A percentile compares a stretch with the other conserved stretches of the same genome.
phyloP scores from a whole-genome alignment of 2,113 vertebrate genomes.

The Morone saxatilis region DNA sequence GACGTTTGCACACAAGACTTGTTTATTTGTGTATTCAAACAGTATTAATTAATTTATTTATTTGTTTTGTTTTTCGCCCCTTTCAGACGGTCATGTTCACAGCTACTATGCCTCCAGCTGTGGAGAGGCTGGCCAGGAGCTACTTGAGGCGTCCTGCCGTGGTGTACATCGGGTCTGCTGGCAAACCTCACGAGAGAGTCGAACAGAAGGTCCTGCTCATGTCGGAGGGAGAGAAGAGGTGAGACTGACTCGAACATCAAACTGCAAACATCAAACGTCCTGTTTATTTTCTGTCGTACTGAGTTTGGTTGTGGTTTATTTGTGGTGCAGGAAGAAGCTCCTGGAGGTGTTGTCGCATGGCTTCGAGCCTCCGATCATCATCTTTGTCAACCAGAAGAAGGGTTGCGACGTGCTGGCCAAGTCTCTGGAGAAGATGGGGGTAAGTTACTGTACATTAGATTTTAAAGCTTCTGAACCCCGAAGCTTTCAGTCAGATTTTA shows the following conservation, averaged over 20 bases:
- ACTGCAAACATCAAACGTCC: neutral
- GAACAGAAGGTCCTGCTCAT: constrained; percentile 99
- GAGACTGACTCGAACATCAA: neutral
- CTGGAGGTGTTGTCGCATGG: constrained; percentile 93
- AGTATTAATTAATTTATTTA: neutral
- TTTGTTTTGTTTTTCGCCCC: neutral
- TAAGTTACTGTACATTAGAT: constrained; percentile 72
- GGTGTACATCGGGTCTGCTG: constrained; percentile 97
- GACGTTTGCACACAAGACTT: neutral
- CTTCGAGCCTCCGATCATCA: constrained; percentile 98
- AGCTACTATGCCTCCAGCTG: constrained; percentile 96
- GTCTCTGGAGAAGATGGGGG: constrained; percentile 99
- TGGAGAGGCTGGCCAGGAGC: constrained; percentile 95
- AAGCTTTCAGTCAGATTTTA: no score
- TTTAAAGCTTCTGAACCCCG: neutral
- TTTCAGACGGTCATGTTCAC: constrained; percentile 98
- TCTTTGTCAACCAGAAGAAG: constrained; percentile 99
- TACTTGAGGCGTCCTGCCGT: constrained; percentile 96
- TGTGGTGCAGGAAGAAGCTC: constrained; percentile 92
- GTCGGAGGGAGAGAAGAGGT: constrained; percentile 97
- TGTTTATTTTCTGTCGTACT: neutral
- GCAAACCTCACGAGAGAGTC: constrained; percentile 97
- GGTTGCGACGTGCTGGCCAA: constrained; percentile 97
- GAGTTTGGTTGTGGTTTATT: constrained; percentile 10
- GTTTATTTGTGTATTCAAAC: no score